These are phyloP conservation scores for Heliconius sara DNA, from an alignment of 2,888 invertebrate species.

Conservation along the genomic window DNA sequence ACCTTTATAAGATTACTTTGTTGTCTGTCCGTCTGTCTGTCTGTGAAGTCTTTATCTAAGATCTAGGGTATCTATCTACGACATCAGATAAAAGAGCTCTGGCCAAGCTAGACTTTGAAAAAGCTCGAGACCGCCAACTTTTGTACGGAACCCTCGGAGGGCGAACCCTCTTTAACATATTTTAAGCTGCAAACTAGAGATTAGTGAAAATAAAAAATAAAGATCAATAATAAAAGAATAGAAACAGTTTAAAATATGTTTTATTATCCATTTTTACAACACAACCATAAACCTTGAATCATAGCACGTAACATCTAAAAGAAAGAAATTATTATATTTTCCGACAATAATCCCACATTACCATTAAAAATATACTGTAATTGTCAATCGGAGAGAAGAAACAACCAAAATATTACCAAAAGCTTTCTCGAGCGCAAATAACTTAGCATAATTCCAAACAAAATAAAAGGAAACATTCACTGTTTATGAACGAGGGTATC, in stretches of 20 bases:
- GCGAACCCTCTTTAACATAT: too few relatives aligned
- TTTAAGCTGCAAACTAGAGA: too few relatives aligned
- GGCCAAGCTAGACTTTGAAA: too few relatives aligned
- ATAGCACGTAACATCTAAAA: background rate
- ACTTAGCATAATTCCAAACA: background rate
- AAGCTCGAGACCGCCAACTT: too few relatives aligned
- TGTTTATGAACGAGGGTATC: conserved; percentile 11
- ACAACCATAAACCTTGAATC: background rate
- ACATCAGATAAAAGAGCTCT: too few relatives aligned
- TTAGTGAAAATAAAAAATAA: background rate
- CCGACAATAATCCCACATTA: background rate
- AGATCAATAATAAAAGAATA: background rate
- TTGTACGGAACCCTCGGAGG: too few relatives aligned
- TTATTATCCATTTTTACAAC: background rate
- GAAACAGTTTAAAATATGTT: background rate
- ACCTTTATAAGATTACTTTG: too few relatives aligned
- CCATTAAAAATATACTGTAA: background rate
- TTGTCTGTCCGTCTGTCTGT: too few relatives aligned
- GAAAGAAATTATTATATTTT: background rate
- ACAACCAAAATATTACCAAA: background rate
- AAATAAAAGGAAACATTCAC: conserved; percentile 16
- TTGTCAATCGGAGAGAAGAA: background rate
- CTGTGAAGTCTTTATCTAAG: too few relatives aligned
- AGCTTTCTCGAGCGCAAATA: conserved; percentile 6
- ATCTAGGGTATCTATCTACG: too few relatives aligned